Evolutionary conservation across 1,140 invertebrate genomes (phyloP), one percentile per base, ranked within the genome.

Genomic region (Drosophila navojoa): DNA sequence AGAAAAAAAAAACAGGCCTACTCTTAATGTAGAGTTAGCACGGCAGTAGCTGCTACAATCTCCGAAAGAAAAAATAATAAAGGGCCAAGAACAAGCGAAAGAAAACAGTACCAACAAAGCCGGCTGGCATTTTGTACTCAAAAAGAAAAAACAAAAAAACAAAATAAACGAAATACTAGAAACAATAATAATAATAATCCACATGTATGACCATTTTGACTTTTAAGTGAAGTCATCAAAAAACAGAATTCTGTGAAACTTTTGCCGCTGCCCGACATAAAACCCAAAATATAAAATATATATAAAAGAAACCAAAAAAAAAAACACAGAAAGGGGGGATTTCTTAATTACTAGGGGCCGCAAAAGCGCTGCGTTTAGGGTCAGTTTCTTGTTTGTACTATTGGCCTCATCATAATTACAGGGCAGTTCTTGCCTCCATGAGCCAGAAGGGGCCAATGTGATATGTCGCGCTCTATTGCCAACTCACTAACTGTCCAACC

Each of bases 331-430:
- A 82, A 89, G 35, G 82, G 84, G 89, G 84, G 84, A 87, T 89
- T 89, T 90, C 84, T 89, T 89, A 89, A 89, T 89, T 89, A 84
- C 85, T 78, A 60, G 50, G 55, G 61, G 58, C 72, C 40, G 76
- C 38, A 62, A 77, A 73, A 67, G 58, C 45, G 76, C 68, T 69
- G 76, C 76, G 54, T 77, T 84, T 89, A 90, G 84, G 79, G 85
- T 89, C 85, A 60, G 76, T 68, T 71, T 89, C 84, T 89, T 80
- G 67, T 50, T 38, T 50, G 45, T 61, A 55, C 42, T 84, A 89
- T 89, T 89, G 85, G 84, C 85, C 80, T 90, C 85, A 90, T 90
- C 84, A 84, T 90, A 89, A 89, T 89, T 89, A 89, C 85, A 69
- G 74, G 66, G 85, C 80, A 70, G 77, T 55, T 50, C 58, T 61